Percentiles rank a stretch among this genome's conserved stretches.
These are phyloP conservation scores for Eumerus sabulonum DNA, from an alignment of 2,888 invertebrate species.

Conservation along the genomic window DNA sequence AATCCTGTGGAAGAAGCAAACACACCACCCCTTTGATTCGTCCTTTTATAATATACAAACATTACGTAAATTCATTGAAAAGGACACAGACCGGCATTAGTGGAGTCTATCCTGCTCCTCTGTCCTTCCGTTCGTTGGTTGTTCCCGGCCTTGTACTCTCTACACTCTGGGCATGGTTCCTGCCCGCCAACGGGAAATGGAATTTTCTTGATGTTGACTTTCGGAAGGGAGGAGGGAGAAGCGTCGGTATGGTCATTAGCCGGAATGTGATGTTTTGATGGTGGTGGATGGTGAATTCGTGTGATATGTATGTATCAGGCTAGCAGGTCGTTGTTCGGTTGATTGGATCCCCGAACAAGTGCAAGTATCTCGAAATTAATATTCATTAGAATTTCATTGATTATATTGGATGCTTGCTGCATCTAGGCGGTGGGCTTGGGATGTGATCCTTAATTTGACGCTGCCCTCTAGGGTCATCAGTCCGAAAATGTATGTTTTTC, in stretches of 20 bases:
- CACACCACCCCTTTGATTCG: slow-evolving; percentile 49
- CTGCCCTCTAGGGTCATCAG: slow-evolving; percentile 37
- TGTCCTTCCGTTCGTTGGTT: background rate
- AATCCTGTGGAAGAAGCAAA: no score
- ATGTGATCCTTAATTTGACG: slow-evolving; percentile 39
- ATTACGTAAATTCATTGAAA: slow-evolving; percentile 50
- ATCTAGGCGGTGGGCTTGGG: slow-evolving; percentile 19
- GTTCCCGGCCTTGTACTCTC: background rate
- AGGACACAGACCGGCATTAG: slow-evolving; percentile 34
- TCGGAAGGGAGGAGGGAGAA: no score
- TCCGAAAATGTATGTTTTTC: background rate
- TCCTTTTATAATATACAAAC: slow-evolving; percentile 56
- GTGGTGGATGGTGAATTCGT: background rate
- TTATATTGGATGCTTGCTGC: slow-evolving; percentile 48
- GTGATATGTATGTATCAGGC: background rate
- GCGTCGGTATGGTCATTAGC: slow-evolving; percentile 57
- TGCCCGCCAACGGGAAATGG: slow-evolving; percentile 2
- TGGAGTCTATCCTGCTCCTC: background rate
- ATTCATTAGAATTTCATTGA: slow-evolving; percentile 49
- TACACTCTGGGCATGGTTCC: background rate
- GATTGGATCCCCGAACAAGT: no score
- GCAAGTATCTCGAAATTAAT: slow-evolving; percentile 38
- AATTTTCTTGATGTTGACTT: slow-evolving; percentile 41
- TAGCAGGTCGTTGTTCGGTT: background rate
- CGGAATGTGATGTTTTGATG: slow-evolving; percentile 19